These are phyloP conservation scores for Pomatostomus ruficeps DNA, from an alignment of 2,113 vertebrate species.

Conservation along the genomic window DNA sequence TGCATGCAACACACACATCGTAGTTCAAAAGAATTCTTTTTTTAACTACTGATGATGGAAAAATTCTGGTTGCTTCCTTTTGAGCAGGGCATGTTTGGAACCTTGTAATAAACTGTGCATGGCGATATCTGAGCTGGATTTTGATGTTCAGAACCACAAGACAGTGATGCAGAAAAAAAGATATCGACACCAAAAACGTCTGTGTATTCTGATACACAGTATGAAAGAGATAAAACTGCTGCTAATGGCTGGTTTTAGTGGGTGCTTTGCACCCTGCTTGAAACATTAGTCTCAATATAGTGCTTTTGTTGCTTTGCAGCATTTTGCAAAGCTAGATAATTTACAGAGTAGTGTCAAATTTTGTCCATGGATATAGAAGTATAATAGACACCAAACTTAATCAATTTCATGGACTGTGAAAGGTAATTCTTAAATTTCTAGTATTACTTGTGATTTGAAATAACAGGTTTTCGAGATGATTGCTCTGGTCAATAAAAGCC, in stretches of 20 bases:
- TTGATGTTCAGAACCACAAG: not conserved
- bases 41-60: not conserved
- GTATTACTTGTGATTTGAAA: not conserved
- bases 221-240: not conserved
- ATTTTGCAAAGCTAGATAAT: not conserved
- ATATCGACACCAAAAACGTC: not conserved
- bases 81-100: accelerated
- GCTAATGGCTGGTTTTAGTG: not conserved
- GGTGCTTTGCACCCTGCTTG: not conserved
- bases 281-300: not conserved
- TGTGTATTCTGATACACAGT: not conserved
- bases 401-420: not conserved
- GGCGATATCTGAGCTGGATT: not conserved
- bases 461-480: not conserved
- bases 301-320: not conserved
- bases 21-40: not conserved
- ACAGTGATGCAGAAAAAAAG: not conserved
- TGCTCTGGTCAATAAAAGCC: not conserved
- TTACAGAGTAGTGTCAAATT: not conserved
- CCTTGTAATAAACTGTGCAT: not conserved
- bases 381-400: not conserved
- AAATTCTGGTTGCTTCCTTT: not conserved
- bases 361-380: not conserved
- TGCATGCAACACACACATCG: not conserved
- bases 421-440: not conserved